These are phyloP conservation scores for Dryocosmus kuriphilus DNA, from an alignment of 2,888 invertebrate species.

Conservation along the genomic window DNA sequence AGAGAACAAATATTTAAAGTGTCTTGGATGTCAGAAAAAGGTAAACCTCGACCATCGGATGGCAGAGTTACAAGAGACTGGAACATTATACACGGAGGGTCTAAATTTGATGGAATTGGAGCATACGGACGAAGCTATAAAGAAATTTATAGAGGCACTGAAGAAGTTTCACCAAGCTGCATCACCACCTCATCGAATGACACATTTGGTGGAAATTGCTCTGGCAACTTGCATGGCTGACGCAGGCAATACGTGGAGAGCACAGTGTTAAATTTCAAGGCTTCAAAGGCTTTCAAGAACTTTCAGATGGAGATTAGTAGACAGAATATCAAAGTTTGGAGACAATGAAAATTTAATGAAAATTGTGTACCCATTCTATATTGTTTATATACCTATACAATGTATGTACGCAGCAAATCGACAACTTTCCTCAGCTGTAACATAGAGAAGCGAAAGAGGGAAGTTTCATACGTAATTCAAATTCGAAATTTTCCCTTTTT, in stretches of 20 bases:
- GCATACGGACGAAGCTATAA: constrained; percentile 12
- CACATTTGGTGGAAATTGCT: constrained; percentile 38
- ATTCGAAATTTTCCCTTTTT: no score
- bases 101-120: constrained; percentile 31
- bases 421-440: background rate
- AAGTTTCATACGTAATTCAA: no score
- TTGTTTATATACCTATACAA: background rate
- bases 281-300: background rate
- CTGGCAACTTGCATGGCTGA: constrained; percentile 25
- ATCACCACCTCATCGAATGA: constrained; percentile 32
- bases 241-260: constrained; percentile 23
- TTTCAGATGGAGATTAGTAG: background rate
- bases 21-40: constrained; percentile 79
- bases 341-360: background rate
- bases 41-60: constrained; percentile 78
- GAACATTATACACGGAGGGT: constrained; percentile 77
- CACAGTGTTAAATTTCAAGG: background rate
- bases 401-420: background rate
- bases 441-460: no score
- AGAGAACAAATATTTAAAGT: constrained; percentile 76
- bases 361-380: no score
- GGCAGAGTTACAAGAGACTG: constrained; percentile 77
- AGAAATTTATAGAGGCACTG: constrained; percentile 21
- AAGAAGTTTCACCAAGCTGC: constrained; percentile 32
- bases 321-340: background rate